Base-by-base conservation (phyloP, 30 jellyfish, hydroid and myxozoan genomes). In the Sanderia malayensis region DNA sequence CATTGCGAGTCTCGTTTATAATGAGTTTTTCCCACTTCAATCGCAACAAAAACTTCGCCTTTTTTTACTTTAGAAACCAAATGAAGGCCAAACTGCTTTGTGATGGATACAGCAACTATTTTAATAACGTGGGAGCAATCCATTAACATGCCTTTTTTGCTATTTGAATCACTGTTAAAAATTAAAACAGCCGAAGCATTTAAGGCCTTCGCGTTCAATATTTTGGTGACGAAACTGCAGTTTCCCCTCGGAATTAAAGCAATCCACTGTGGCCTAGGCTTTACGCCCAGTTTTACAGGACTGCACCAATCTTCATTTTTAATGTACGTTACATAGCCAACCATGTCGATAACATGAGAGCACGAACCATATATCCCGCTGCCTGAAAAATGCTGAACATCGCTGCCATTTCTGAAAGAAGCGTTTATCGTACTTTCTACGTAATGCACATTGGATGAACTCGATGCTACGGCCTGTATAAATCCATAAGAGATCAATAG, bases 131-230 rank as follows among this genome's bases (percentile, higher is more conserved):
- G 80, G 46, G 82, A 66, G 15, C 73, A 57, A n/a, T 10, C 46
- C 82, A 77, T 47, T 3, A 69, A 31, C 45, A 55, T 20, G 1
- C 33, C 44, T 26, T 68, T 58, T 28, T 13, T 1, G 17, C 44
- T 31, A 29, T 52, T 46, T 10, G 89, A 78, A 34, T 23, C 76
- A 45, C 78, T 76, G 67, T 82, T 70, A 79, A 46, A 82, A 44
- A 90, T 66, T 7, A 90, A 62, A 41, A 83, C 97, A 64, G 95
- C 97, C 29, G 97, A 75, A 61, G 95, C 97, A 65, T 90, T 90
- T 22, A 28, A 44, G 67, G 46, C 62, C 71, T 70, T 73, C 8
- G 97, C 97, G 58, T 67, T 31, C 69, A 60, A 31, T 4, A 90
- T 82, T 60, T 90, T 83, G 6, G n/a, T 58, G 10, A 15, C 73